Base-by-base conservation (phyloP, 2,797 vertebrate species). In the Smutsia temminckii region DNA sequence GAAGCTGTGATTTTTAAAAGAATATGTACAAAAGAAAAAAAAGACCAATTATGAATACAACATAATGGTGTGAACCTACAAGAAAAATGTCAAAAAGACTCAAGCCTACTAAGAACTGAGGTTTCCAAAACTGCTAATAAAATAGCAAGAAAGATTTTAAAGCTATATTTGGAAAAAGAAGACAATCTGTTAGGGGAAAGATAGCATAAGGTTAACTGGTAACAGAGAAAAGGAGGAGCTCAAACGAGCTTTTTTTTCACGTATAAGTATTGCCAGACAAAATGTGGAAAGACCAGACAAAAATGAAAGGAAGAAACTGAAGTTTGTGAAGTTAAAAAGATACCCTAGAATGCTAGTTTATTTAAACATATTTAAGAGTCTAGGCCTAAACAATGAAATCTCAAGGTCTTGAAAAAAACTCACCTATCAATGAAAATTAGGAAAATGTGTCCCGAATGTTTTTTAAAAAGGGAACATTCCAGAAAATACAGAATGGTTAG, bases 1-100 rank as follows among this genome's bases (percentile, higher is more conserved):
- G 32, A 80, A 80, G 51, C 49, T 91, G 83, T 74, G 89, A 80
- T 49, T 66, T 95, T 71, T 69, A 72, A 69, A 93, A 93, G 12
- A 49, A 57, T 64, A 75, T 25, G 46, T 49, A 66, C 29, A 80
- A 86, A 80, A 91, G 25, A 59, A 66, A 46, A 63, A 55, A 5
- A 25, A 55, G 34, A 53, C 46, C 29, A 79, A 57, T 57, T 37
- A 89, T 37, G 25, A 66, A 84, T n/a, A 89, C 3, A n/a, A 88
- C 61, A 87, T 85, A 29, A 14, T 79, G 77, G n/a, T 29, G 17
- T 61, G 18, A 83, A 92, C 18, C 25, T n/a, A 6, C 49, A 59
- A 57, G 49, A 57, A n/a, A 78, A 93, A 20, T 69, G 27, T 79
- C 83, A 93, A 13, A 79, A 71, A 92, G 34, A 29, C 32, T 77